Percentiles rank a stretch among this genome's conserved stretches.
phyloP scores from a whole-genome alignment of 2,797 vertebrate genomes.

The Mormyrops boulengeri region DNA sequence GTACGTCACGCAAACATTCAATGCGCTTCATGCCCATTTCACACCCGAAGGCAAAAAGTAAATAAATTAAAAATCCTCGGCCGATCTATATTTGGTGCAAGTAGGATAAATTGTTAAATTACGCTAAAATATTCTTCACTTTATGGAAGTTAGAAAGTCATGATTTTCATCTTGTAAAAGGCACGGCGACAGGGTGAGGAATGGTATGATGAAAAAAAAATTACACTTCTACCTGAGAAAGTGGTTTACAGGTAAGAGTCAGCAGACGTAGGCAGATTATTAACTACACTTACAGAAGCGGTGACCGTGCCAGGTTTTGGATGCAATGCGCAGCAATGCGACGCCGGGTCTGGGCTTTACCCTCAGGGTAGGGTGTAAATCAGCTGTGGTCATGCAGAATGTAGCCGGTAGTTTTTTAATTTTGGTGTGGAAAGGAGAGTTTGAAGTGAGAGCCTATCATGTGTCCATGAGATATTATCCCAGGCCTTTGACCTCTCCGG shows the following conservation, averaged over 20 bases:
- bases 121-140: background rate
- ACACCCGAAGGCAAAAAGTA: background rate
- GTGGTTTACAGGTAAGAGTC: conserved; percentile 27
- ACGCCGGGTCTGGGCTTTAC: background rate
- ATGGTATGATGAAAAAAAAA: background rate
- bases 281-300: conserved; percentile 28
- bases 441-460: background rate
- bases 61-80: background rate
- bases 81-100: background rate
- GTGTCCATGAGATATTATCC: background rate
- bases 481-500: background rate
- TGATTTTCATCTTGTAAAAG: background rate
- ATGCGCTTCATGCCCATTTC: background rate
- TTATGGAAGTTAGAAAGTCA: background rate
- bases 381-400: background rate
- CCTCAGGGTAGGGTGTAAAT: background rate
- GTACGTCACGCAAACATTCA: background rate
- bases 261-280: conserved; percentile 37
- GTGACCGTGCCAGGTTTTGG: background rate
- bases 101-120: background rate
- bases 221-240: background rate
- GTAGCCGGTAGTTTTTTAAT: background rate
- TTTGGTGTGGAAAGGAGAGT: background rate
- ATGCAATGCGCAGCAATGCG: background rate
- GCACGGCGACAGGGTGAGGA: background rate